Evolutionary conservation across 2,888 invertebrate genomes (phyloP), one percentile per base, ranked within the genome.

Genomic region (Ornithoptera alexandrae): DNA sequence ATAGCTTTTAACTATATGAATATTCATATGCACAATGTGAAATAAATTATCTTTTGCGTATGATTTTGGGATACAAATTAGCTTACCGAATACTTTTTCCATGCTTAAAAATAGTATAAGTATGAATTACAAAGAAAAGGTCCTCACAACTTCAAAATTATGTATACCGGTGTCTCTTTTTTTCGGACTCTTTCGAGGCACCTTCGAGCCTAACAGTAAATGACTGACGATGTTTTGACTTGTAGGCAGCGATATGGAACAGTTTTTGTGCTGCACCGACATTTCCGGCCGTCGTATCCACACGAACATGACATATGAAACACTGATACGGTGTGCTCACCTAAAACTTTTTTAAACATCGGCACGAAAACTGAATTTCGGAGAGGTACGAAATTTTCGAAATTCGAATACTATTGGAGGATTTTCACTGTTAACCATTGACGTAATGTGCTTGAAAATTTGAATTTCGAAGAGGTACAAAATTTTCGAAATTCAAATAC

Each of bases 151-250:
- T 3, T 46, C 12, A 46, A 12, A 15, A 46, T 12, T 46, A 46
- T 2, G 20, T 20, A 56, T 56, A 56, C 17, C 56, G 6, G n/a
- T n/a, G 56, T 56, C 4, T 20, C 46, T 46, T 62, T 67, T 69
- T 65, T 65, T 59, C 67, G 60, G 18, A 56, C 60, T 53, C 62
- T 62, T 46, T 59, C 46, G n/a, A 70, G 60, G 24, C 67, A 70
- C 65, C 60, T 58, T 42, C 50, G 66, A 39, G 67, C 66, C 66
- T 70, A 70, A 70, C 70, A 70, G 70, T 70, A 70, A 63, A 68
- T 20, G 67, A 59, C 63, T 56, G 63, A 20, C 71, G 61, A 67
- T 84, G 82, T 84, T 84, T 79, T 84, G 85, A 84, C 82, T 79
- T 78, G 75, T 62, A 74, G 5, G 70, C 80, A 75, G 42, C 79